Conservation (phyloP, 2,797 vertebrate genomes). For the Melanitta fusca region DNA sequence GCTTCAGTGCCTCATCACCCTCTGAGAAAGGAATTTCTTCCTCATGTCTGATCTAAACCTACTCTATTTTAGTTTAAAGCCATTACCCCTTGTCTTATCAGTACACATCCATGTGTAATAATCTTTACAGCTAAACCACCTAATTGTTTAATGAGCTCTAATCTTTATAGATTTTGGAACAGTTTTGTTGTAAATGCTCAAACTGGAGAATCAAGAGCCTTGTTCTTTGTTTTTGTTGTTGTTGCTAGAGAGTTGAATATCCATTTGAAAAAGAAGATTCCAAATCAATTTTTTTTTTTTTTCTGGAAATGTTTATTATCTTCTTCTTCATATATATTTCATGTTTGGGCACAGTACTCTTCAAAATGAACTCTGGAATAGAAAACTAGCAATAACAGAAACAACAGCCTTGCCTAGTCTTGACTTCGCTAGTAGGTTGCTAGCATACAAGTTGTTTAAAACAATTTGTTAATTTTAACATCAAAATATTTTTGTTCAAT, state of each 20-base stretch:
- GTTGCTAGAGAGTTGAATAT: neutral
- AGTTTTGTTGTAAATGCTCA: neutral
- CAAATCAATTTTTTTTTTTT: neutral
- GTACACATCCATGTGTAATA: neutral
- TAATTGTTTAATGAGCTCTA: neutral
- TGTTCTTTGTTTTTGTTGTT: neutral
- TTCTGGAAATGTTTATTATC: neutral
- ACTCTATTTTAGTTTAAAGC: neutral
- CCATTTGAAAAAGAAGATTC: neutral
- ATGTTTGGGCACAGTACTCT: neutral
- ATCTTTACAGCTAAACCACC: neutral
- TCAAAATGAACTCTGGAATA: neutral
- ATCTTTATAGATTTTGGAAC: neutral
- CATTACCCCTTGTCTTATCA: neutral
- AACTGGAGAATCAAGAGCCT: neutral
- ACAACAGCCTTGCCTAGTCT: neutral
- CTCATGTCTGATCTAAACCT: neutral
- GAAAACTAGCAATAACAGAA: neutral
- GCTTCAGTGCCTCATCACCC: neutral
- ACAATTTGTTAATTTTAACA: neutral
- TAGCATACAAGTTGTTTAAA: neutral
- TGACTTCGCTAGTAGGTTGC: neutral
- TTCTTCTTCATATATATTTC: neutral
- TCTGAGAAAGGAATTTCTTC: neutral
- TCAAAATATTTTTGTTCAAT: neutral